Base-by-base conservation (phyloP, 2,888 invertebrate genomes). In the Chrysodeixis includens region DNA sequence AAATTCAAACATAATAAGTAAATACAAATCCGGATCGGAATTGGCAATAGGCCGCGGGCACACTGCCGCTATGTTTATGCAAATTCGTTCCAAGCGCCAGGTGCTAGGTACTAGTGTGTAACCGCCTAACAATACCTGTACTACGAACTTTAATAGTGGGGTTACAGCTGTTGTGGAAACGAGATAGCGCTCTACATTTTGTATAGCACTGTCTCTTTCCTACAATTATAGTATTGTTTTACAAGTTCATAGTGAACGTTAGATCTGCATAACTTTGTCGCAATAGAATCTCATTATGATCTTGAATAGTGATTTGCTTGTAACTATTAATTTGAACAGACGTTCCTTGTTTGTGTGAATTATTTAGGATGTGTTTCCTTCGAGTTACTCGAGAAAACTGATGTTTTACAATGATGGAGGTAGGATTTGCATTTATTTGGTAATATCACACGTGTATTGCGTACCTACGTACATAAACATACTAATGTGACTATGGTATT, bases 191-290 rank as follows among this genome's bases (percentile, higher is more conserved):
- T 2, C 26, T 26, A 26, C 26, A 26, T 6, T 26, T 6, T 26
- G 26, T 26, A 26, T 26, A 26, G 6, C 26, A 26, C 3, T 26
- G 2, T 26, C 26, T 26, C 26, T 2, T 6, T 26, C 26, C 26
- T 26, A 26, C 26, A 26, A 26, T 26, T 4, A 26, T 26, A 26
- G 26, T 26, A 2, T 6, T 26, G 26, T 26, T 4, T 26, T 26
- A 26, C 2, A 26, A 26, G 26, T 26, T 26, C 26, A 26, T 26
- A 26, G 26, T 26, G 6, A 26, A 26, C 2, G 26, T 26, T 2
- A 70, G 62, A 83, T 83, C 79, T 82, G 79, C 83, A 83, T 83
- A 83, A 83, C 72, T 82, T 83, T 71, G 75, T 66, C 68, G 66
- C 58, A 66, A 68, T 74, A 58, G 70, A 78, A 75, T 74, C 67